Conservation (phyloP, 2,113 vertebrate genomes). For the Verasper variegatus region DNA sequence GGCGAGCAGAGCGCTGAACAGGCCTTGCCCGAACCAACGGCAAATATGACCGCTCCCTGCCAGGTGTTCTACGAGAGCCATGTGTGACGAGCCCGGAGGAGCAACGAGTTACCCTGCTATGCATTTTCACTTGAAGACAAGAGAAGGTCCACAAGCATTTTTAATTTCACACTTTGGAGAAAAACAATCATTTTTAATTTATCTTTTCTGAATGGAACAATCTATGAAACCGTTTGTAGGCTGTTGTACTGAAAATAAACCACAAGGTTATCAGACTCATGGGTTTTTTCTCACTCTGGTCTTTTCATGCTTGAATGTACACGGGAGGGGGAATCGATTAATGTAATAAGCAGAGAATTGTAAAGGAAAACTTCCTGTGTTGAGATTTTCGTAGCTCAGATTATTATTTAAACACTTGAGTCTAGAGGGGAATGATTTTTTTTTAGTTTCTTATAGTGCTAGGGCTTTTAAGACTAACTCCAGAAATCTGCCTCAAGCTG, state of each 20-base stretch:
- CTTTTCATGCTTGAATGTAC: constrained; percentile 77
- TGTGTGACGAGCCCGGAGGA: constrained; percentile 82
- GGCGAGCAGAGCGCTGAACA: neutral
- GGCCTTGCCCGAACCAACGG: neutral
- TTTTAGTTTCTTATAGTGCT: constrained; percentile 47
- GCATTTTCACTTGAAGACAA: constrained; percentile 65
- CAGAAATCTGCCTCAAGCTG: constrained; percentile 63
- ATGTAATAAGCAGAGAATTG: constrained; percentile 54
- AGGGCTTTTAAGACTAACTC: constrained; percentile 32
- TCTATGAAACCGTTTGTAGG: constrained; percentile 8
- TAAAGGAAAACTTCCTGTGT: constrained; percentile 45
- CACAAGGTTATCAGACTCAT: constrained; percentile 16
- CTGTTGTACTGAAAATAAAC: constrained; percentile 19
- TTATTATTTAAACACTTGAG: constrained; percentile 37
- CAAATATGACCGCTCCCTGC: constrained; percentile 70
- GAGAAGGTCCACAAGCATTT: constrained; percentile 45
- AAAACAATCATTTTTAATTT: constrained; percentile 40
- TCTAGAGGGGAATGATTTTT: neutral
- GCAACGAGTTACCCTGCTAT: constrained; percentile 59
- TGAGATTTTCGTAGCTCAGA: constrained; percentile 12
- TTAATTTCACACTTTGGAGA: constrained; percentile 42
- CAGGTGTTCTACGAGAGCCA: constrained; percentile 95
- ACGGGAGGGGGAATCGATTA: constrained; percentile 15
- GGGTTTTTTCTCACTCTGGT: constrained; percentile 23
- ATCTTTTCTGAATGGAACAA: constrained; percentile 33